These are phyloP conservation scores for Mustela lutreola DNA, from an alignment of 2,113 vertebrate species.

Conservation along the genomic window DNA sequence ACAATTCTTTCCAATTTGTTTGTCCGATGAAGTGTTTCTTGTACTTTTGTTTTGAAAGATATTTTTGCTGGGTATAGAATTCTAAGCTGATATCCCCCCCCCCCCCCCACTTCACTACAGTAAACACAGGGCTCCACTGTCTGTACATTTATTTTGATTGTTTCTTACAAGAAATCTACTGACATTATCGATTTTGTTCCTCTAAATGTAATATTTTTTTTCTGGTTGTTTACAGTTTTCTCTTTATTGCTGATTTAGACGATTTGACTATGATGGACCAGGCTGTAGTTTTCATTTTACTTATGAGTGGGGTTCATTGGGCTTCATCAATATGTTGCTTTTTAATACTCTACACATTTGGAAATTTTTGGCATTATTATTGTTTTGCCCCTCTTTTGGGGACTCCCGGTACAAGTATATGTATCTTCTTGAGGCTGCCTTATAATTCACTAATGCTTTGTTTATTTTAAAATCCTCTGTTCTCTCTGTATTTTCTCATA, in stretches of 20 bases:
- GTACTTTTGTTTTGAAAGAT: neutral
- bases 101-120: neutral
- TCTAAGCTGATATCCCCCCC: neutral
- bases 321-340: too few species aligned
- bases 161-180: neutral
- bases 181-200: too few species aligned
- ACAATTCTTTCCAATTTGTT: neutral
- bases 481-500: neutral
- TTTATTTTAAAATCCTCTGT: neutral
- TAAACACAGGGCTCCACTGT: neutral
- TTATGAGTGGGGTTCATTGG: fast-evolving
- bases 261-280: neutral
- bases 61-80: neutral
- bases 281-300: neutral
- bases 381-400: neutral
- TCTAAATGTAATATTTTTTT: too few species aligned
- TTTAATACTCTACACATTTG: neutral
- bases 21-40: neutral
- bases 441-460: neutral
- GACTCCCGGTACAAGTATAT: too few species aligned
- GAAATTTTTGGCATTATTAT: neutral
- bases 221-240: neutral
- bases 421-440: neutral
- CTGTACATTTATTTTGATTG: neutral
- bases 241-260: neutral